A percentile compares a stretch with the other conserved stretches of the same genome.
Conservation (phyloP, 2,113 vertebrate genomes). For the Pseudorasbora parva region DNA sequence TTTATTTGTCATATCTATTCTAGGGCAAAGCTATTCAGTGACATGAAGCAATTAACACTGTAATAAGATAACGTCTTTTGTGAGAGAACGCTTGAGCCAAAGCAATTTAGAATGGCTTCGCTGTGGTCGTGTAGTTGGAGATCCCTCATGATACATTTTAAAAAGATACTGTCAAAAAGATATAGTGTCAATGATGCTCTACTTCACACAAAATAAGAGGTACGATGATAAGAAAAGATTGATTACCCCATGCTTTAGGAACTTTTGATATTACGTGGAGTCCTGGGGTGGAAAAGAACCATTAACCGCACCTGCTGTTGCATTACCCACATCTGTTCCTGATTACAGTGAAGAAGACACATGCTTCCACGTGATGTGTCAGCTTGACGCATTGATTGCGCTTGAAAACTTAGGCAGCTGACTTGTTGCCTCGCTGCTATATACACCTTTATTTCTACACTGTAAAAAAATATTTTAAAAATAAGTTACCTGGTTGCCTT, state of each 20-base stretch:
- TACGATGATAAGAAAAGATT: slow-evolving; percentile 10
- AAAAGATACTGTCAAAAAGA: slow-evolving; percentile 16
- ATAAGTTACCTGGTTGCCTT: too few relatives aligned
- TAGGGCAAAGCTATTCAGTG: slow-evolving; percentile 20
- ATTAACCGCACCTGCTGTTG: slow-evolving; percentile 27
- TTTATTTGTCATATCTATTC: slow-evolving; percentile 21
- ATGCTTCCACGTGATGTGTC: slow-evolving; percentile 13
- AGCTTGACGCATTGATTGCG: background rate
- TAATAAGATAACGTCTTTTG: slow-evolving; percentile 42
- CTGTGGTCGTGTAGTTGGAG: background rate
- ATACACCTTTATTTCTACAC: too few relatives aligned
- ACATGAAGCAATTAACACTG: slow-evolving; percentile 36
- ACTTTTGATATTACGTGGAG: slow-evolving; percentile 10
- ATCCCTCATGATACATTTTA: background rate
- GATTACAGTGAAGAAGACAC: slow-evolving; percentile 21
- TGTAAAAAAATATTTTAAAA: too few relatives aligned
- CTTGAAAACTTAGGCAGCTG: too few relatives aligned
- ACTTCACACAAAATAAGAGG: slow-evolving; percentile 12
- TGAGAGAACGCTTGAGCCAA: background rate
- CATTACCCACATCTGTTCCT: slow-evolving; percentile 24
- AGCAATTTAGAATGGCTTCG: background rate
- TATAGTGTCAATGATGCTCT: slow-evolving; percentile 15
- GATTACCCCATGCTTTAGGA: slow-evolving; percentile 5
- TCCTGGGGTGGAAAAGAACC: slow-evolving; percentile 30
- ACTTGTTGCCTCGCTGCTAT: too few relatives aligned